Conservation (phyloP, 2,113 vertebrate species). For the cattle (Bos taurus) region ARS-UCD2.0 NC_037338.1:37495001-37495500, state of each 20-base stretch:
- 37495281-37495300: neutral
- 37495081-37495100: neutral
- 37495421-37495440: neutral
- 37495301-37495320: neutral
- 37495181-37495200: neutral
- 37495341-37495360: neutral
- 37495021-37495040: neutral
- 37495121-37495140: neutral
- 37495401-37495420: neutral
- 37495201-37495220: neutral
- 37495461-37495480: neutral
- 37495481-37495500: neutral
- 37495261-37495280: neutral
- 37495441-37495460: neutral
- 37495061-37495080: neutral
- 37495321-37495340: neutral
- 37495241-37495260: neutral
- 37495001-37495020: neutral
- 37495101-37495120: neutral
- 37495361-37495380: neutral
- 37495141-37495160: neutral
- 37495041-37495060: neutral
- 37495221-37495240: neutral
- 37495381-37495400: neutral
- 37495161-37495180: neutral